Percentiles rank a stretch among this genome's conserved stretches.
Conservation (phyloP, 1,140 invertebrate species). For the Penaeus indicus region DNA sequence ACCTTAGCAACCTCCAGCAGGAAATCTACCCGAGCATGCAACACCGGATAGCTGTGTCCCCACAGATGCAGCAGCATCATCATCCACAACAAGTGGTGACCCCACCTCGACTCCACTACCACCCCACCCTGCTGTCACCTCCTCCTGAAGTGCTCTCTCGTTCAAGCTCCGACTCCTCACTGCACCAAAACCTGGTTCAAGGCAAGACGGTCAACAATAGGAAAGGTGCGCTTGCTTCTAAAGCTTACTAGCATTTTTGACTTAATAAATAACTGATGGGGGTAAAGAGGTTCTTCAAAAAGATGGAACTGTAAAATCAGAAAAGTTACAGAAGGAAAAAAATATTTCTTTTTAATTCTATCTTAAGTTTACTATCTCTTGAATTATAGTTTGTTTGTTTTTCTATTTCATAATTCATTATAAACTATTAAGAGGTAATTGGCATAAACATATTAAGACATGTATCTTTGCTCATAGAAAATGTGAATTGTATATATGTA, state of each 20-base stretch:
- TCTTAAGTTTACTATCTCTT: no score
- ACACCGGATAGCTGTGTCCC: constrained; percentile 31
- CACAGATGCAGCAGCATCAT: constrained; percentile 33
- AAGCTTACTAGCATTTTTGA: constrained; percentile 11
- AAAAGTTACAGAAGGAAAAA: no score
- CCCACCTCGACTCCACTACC: constrained; percentile 25
- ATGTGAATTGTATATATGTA: no score
- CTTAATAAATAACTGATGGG: no score
- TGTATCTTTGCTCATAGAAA: no score
- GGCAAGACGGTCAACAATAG: constrained; percentile 45
- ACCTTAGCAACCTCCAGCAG: constrained; percentile 35
- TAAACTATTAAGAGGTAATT: no score
- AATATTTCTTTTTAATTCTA: no score
- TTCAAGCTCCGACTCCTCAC: constrained; percentile 54
- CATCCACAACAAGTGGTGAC: not conserved
- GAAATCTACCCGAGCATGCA: not conserved
- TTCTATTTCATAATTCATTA: no score
- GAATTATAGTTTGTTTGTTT: no score
- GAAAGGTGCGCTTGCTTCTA: constrained; percentile 44
- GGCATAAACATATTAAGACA: no score
- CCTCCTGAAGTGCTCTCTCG: constrained; percentile 37
- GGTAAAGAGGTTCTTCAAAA: no score
- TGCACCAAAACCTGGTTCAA: constrained; percentile 56
- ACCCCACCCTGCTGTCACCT: constrained; percentile 34
- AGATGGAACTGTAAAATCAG: no score